Evolutionary conservation across 2,797 vertebrate genomes (phyloP), one percentile per base, ranked within the genome.

Genomic region (Gobionotothen gibberifrons): DNA sequence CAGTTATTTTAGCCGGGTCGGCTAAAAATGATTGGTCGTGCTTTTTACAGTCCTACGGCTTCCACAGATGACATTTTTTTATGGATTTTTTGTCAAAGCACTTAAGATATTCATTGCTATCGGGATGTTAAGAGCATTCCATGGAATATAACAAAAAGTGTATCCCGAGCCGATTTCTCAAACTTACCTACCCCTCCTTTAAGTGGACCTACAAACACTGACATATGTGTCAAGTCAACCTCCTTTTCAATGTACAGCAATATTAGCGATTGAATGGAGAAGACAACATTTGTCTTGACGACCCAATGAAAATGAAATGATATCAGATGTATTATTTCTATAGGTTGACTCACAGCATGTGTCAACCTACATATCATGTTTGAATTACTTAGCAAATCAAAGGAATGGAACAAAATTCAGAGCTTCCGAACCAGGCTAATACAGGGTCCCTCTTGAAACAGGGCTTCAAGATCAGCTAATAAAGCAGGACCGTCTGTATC

Each of bases 191-290:
- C 3, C 22, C 22, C 22, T 26, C 22, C 22, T 3, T 26, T 26
- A 49, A 49, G 17, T 21, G 47, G 8, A 13, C 0, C 3, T 15
- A 22, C 39, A 29, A 22, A 19, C 8, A 29, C 48, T 49, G 60
- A 49, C 8, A 0, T 8, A 0, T 4, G 36, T 19, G 1, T 36
- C 26, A 29, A 1, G 14, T 15, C 46, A 39, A 40, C 2, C 0
- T 65, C 2, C 43, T 40, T 53, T 65, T 53, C 39, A 29, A 21
- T 29, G 5, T 16, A 16, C 9, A 26, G 26, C 26, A 66, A 22
- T n/a, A 36, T 21, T 39, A 39, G 13, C 16, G n/a, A 5, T 61
- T 61, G 43, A 10, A 32, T 3, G 9, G 16, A 13, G 22, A n/a
- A 21, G n/a, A 51, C 9, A 16, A 9, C 11, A 53, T n/a, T 32